Base-by-base conservation (phyloP, 2,888 invertebrate genomes). In the Lathronympha strigana region DNA sequence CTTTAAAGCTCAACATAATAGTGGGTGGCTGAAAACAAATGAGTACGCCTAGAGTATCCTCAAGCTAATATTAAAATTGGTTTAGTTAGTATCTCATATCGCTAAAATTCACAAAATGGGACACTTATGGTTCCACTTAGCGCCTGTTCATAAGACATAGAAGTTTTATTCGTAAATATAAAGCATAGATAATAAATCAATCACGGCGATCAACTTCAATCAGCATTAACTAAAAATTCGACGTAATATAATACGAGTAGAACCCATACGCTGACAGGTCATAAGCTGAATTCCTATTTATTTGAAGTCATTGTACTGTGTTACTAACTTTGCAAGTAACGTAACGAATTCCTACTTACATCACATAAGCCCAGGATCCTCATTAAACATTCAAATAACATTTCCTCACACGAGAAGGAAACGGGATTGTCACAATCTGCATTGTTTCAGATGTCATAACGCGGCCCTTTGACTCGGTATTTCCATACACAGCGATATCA, bases 401-500 rank as follows among this genome's bases (percentile, higher is more conserved):
- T 89, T 87, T 90, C 84, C 86, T 86, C 84, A 78, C 81, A 82
- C 81, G 83, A 78, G 87, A 84, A 85, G 88, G 86, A 90, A 89
- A 88, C 87, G 80, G 84, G 87, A 88, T 90, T 90, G 90, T 88
- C 85, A 88, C 89, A 87, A 86, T 88, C 83, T 81, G 82, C 83
- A 91, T 91, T 91, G 90, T 91, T 89, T 81, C 83, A 84, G 82
- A 91, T 90, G 90, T 91, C 91, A 91, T 90, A 91, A 90, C 90
- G 86, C 80, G 83, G 85, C 88, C 89, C 88, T 90, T 91, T 90
- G 90, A 90, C 88, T 87, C 81, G 75, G 71, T 75, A 85, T 85
- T 81, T 82, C 82, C 82, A 84, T 83, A 79, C 79, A 78, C 80
- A 80, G 81, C 78, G 81, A 72, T 80, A 80, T 80, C 80, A 87